Conservation (phyloP, 2,113 vertebrate genomes). For the Larimichthys polyactis region DNA sequence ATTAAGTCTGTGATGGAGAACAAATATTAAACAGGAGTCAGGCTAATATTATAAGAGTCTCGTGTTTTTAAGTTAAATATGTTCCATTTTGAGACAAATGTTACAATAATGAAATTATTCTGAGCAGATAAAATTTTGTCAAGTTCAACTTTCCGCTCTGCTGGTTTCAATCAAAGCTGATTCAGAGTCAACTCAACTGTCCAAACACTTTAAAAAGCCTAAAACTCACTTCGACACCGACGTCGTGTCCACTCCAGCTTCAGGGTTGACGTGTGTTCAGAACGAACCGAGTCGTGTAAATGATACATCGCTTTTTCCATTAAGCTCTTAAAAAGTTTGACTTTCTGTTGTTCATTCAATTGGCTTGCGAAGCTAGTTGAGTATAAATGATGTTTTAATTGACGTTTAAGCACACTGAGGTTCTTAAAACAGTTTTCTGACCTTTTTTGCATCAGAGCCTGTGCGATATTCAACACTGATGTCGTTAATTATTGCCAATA, state of each 20-base stretch:
- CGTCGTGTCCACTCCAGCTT: neutral
- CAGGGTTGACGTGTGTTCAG: neutral
- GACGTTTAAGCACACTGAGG: slow-evolving; percentile 27
- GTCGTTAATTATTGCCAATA: slow-evolving; percentile 54
- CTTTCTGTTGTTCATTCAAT: neutral
- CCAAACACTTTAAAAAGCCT: neutral
- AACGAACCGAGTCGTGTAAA: neutral
- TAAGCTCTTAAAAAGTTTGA: slow-evolving; percentile 28
- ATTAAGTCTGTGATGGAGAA: neutral
- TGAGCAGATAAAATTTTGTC: neutral
- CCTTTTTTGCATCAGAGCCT: slow-evolving; percentile 38
- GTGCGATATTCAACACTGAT: slow-evolving; percentile 36
- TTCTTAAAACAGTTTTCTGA: slow-evolving; percentile 50
- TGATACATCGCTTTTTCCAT: slow-evolving; percentile 9
- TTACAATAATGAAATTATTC: neutral
- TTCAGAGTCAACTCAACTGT: neutral
- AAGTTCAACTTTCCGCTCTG: neutral
- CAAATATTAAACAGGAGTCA: slow-evolving; percentile 4
- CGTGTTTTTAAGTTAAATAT: neutral
- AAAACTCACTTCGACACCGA: neutral
- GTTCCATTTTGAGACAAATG: neutral
- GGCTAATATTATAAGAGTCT: neutral
- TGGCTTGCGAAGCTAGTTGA: slow-evolving; percentile 14
- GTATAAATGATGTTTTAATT: slow-evolving; percentile 58
- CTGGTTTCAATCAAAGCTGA: neutral